Conservation (phyloP, 64 coral and sea anemone genomes). For the Pachyseris speciosa region DNA sequence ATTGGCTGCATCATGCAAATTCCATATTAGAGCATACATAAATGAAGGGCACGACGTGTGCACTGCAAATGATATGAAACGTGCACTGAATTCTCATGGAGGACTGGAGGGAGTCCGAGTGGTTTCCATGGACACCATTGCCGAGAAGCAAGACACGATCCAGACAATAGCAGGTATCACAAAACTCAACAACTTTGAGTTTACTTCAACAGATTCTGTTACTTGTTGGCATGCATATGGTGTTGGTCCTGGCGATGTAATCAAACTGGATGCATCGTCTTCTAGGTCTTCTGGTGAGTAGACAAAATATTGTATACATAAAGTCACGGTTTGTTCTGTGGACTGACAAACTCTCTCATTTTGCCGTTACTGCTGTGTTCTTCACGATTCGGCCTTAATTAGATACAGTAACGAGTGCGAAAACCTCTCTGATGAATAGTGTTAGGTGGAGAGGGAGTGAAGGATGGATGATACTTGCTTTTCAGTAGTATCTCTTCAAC, state of each 20-base stretch:
- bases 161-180: background rate
- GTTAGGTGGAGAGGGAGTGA: background rate
- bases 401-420: too few relatives aligned
- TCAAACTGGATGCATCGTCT: background rate
- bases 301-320: background rate
- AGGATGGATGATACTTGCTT: too few relatives aligned
- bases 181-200: background rate
- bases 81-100: conserved; percentile 26
- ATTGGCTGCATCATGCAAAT: conserved; percentile 29
- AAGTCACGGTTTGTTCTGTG: background rate
- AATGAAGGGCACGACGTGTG: conserved; percentile 8
- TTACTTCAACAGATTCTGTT: background rate
- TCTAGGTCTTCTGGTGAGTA: background rate
- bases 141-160: background rate
- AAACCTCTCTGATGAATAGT: background rate
- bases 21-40: conserved; percentile 32
- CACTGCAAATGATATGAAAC: background rate
- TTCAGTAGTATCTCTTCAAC: too few relatives aligned
- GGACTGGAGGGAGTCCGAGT: conserved; percentile 26
- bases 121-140: conserved; percentile 6
- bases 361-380: background rate
- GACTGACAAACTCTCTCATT: background rate
- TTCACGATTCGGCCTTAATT: background rate
- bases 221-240: conserved; percentile 2
- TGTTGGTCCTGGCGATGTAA: background rate